Conservation (phyloP, 2,888 invertebrate species). For the Ernsta delagoae region DNA sequence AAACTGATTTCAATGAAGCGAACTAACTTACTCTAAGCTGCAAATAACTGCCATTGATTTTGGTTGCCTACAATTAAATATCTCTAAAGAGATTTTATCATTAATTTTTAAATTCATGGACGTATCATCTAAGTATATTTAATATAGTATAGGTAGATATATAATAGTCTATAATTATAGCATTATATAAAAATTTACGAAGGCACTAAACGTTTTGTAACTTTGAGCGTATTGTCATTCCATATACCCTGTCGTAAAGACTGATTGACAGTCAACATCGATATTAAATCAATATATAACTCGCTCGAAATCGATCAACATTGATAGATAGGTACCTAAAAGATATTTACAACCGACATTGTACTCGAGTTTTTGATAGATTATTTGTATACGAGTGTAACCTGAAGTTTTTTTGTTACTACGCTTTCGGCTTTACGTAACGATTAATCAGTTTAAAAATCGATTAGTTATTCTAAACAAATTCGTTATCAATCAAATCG, state of each 20-base stretch:
- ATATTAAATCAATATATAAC: not conserved
- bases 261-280: conserved; percentile 13
- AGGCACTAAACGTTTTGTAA: conserved; percentile 56
- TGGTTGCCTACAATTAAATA: conserved; percentile 23
- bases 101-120: conserved; percentile 36
- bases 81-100: conserved; percentile 31
- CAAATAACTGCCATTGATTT: conserved; percentile 44
- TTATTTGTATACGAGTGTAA: no score
- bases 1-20: conserved; percentile 48
- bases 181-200: conserved; percentile 46
- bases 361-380: conserved; percentile 1
- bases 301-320: not conserved
- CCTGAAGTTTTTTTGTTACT: not conserved
- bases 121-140: conserved; percentile 28
- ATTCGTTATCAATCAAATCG: not conserved
- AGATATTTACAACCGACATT: conserved; percentile 5
- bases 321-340: not conserved
- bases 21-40: conserved; percentile 48
- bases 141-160: no score
- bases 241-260: conserved; percentile 64
- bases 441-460: not conserved
- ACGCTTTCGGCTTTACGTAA: not conserved
- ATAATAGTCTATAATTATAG: no score
- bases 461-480: not conserved
- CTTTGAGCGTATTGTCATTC: conserved; percentile 70